Conservation (phyloP, 2,113 vertebrate species). For the Pholis gunnellus region DNA sequence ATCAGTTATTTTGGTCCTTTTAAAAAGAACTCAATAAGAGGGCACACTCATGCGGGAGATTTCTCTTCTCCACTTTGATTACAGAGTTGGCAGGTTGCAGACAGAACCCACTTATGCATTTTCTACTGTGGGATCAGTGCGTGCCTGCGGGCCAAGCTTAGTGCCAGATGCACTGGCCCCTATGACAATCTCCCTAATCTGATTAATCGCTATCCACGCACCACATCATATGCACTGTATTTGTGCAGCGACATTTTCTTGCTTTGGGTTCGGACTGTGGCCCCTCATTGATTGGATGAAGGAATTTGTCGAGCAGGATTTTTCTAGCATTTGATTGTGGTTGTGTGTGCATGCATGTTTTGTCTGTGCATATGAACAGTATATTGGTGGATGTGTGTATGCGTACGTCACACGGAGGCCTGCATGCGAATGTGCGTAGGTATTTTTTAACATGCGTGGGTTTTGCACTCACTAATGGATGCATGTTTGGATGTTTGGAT, state of each 20-base stretch:
- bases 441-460: conserved; percentile 10
- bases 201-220: conserved; percentile 62
- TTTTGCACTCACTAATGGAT: conserved; percentile 1
- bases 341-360: neutral
- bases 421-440: neutral
- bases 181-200: conserved; percentile 68
- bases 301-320: neutral
- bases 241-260: conserved; percentile 34
- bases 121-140: conserved; percentile 54
- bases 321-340: neutral
- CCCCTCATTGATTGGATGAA: conserved; percentile 19
- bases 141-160: conserved; percentile 66
- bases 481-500: neutral
- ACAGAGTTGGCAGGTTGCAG: conserved; percentile 53
- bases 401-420: neutral
- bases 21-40: conserved; percentile 42
- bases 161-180: conserved; percentile 65
- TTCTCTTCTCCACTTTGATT: conserved; percentile 57
- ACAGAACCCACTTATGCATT: conserved; percentile 62
- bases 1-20: conserved; percentile 36
- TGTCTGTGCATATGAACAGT: neutral
- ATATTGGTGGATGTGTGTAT: neutral
- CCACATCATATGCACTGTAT: conserved; percentile 49
- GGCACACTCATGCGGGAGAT: conserved; percentile 58
- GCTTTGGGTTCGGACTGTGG: neutral